Conservation (phyloP, 2,797 vertebrate species). For the Danionella dracula region DNA sequence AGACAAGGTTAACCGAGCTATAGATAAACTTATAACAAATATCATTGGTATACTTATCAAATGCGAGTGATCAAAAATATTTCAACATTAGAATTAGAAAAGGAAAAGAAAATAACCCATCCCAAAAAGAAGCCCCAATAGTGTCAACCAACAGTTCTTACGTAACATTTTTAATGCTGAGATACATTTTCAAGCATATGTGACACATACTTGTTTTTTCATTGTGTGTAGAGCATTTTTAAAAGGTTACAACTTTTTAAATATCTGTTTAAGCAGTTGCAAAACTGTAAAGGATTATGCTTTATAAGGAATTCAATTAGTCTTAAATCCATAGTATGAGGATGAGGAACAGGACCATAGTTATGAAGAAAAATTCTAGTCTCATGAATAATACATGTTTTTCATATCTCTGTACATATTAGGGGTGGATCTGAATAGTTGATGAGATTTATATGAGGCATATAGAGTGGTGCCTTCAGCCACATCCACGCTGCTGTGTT, state of each 20-base stretch:
- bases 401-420: slow-evolving; percentile 62
- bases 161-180: too few relatives aligned
- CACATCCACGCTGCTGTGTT: too few relatives aligned
- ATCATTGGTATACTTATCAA: too few relatives aligned
- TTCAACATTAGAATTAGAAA: too few relatives aligned
- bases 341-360: slow-evolving; percentile 57
- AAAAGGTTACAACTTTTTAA: slow-evolving; percentile 57
- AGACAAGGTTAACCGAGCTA: too few relatives aligned
- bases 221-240: slow-evolving; percentile 3
- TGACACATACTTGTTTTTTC: too few relatives aligned
- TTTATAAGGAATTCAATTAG: slow-evolving; percentile 69
- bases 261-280: too few relatives aligned
- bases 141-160: too few relatives aligned
- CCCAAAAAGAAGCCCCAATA: too few relatives aligned
- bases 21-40: too few relatives aligned
- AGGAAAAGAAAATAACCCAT: too few relatives aligned
- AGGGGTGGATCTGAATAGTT: slow-evolving; percentile 51
- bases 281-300: slow-evolving; percentile 70
- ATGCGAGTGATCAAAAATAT: too few relatives aligned
- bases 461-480: slow-evolving; percentile 46
- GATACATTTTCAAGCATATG: slow-evolving; percentile 15
- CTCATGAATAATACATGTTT: slow-evolving; percentile 66
- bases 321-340: slow-evolving; percentile 60
- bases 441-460: slow-evolving; percentile 48
- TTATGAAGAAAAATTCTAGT: slow-evolving; percentile 61